phyloP scores from a whole-genome alignment of 1,140 invertebrate species.

The Scaptomyza graminum region DNA sequence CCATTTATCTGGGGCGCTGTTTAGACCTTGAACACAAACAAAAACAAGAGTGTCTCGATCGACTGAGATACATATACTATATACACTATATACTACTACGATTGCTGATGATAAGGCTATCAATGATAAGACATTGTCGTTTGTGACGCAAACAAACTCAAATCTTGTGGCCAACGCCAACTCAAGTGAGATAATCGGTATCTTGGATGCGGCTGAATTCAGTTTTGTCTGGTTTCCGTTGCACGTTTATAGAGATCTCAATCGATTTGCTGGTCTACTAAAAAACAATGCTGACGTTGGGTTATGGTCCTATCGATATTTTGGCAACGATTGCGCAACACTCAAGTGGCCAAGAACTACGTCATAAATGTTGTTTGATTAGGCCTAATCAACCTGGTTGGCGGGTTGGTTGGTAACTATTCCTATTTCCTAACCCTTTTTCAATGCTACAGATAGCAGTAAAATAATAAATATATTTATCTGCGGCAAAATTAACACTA shows the following conservation, averaged over 20 bases:
- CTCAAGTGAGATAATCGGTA: constrained; percentile 27
- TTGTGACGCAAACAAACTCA: constrained; percentile 33
- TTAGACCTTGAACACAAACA: constrained; percentile 7
- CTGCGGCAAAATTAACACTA: not conserved
- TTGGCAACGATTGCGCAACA: constrained; percentile 7
- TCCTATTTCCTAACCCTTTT: too few species aligned
- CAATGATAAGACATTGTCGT: constrained; percentile 22
- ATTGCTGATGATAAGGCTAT: constrained; percentile 24
- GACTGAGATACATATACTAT: constrained; percentile 10
- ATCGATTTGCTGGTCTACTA: not conserved
- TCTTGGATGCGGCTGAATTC: constrained; percentile 14
- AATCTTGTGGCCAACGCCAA: not conserved
- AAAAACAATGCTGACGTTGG: too few species aligned
- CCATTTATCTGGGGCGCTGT: constrained; percentile 3
- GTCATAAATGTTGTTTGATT: constrained; percentile 12
- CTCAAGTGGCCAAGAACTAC: constrained; percentile 16
- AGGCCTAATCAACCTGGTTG: not conserved
- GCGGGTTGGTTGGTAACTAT: too few species aligned
- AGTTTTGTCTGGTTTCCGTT: constrained; percentile 14
- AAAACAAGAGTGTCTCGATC: constrained; percentile 17
- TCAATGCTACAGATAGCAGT: not conserved
- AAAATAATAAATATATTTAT: not conserved
- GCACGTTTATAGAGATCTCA: not conserved
- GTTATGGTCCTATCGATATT: constrained; percentile 1
- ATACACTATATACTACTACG: constrained; percentile 3